Base-by-base conservation (phyloP, 1,140 invertebrate species). In the Bombus terrestris region DNA sequence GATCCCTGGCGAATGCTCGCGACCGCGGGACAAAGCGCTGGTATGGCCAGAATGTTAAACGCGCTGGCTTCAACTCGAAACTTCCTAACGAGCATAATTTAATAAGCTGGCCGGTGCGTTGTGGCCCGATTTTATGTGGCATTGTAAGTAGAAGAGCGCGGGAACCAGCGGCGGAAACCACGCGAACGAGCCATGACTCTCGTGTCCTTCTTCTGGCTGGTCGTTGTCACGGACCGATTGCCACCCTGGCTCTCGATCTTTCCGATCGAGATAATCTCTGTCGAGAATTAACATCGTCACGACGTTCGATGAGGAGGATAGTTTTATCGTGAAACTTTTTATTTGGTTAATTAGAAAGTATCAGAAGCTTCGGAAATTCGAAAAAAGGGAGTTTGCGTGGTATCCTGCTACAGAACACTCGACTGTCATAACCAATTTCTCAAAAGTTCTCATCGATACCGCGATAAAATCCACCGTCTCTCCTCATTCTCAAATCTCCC, bases 31-130 rank as follows among this genome's bases (percentile, higher is more conserved):
- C 81, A 76, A 76, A 66, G 71, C 81, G 9, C 18, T 28, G 81
- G 71, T 75, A 82, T 75, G 71, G 9, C 3, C 57, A 64, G 81
- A 82, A 82, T 75, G 81, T 75, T 74, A 64, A 82, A 82, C 81
- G 81, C 41, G 41, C 32, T 71, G 57, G n/a, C 35, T 74, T 72
- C 12, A 25, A 28, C 39, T 75, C 57, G 57, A 82, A 75, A 66
- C 71, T 75, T 75, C 71, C n/a, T 82, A 82, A 82, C 81, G 71
- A 82, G 81, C 32, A 82, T 82, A 82, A 82, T 82, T 82, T 82
- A 75, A 82, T 82, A 82, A 82, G 41, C 71, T 37, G 37, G 57
- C 32, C 18, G 47, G 47, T 53, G 47, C 47, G 18, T 53, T 8
- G 47, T 6, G 47, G 47, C 18, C 47, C 57, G 73, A 62, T 43